phyloP scores from a whole-genome alignment of 2,888 invertebrate genomes.

The Acanthacorydalis orientalis region DNA sequence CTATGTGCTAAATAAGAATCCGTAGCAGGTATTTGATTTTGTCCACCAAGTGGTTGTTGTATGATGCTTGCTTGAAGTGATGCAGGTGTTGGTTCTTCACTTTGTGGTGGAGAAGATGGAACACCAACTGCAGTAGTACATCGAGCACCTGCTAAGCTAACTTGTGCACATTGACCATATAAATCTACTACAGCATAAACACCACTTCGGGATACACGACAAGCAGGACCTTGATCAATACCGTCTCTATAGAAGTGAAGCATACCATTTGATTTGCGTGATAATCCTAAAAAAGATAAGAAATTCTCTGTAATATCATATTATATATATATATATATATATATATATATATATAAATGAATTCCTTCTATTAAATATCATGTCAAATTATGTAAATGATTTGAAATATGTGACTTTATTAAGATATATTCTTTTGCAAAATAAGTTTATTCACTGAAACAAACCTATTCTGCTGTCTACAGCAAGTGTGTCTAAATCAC shows the following conservation, averaged over 20 bases:
- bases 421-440: too few species aligned
- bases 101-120: conserved; percentile 23
- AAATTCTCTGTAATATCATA: not conserved
- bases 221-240: conserved; percentile 73
- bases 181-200: conserved; percentile 90
- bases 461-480: conserved; percentile 61
- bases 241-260: conserved; percentile 78
- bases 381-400: too few species aligned
- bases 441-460: not conserved
- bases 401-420: too few species aligned
- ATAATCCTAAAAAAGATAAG: conserved; percentile 40
- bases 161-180: conserved; percentile 90
- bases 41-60: not conserved
- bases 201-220: conserved; percentile 57
- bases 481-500: conserved; percentile 68
- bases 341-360: too few species aligned
- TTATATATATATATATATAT: not conserved
- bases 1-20: conserved; percentile 4
- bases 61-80: conserved; percentile 19
- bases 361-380: too few species aligned
- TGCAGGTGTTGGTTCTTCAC: conserved; percentile 12
- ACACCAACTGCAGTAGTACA: conserved; percentile 10
- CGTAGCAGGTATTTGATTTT: not conserved
- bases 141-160: conserved; percentile 28
- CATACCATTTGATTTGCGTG: conserved; percentile 69